These are phyloP conservation scores for Riparia riparia DNA, from an alignment of 2,113 vertebrate genomes.

Conservation along the genomic window DNA sequence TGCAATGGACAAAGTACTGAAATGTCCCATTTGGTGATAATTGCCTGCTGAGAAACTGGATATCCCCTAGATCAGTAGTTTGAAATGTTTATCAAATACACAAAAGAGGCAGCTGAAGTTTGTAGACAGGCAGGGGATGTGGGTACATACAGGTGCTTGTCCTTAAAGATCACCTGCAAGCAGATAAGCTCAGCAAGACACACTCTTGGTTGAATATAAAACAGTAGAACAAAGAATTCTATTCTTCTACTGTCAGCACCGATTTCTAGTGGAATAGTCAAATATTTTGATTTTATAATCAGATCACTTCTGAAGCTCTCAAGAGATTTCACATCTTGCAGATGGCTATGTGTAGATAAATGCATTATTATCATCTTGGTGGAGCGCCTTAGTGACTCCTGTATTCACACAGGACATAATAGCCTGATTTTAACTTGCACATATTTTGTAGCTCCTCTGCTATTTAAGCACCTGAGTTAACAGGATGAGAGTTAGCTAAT, in stretches of 20 bases:
- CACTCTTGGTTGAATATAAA: background rate
- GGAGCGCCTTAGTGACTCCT: background rate
- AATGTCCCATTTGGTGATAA: background rate
- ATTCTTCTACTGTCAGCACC: background rate
- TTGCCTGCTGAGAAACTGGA: background rate
- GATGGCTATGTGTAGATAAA: background rate
- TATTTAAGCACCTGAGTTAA: background rate
- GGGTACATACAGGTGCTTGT: background rate
- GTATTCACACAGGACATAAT: background rate
- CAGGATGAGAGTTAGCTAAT: background rate
- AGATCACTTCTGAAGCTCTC: background rate
- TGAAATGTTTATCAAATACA: background rate
- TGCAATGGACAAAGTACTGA: background rate
- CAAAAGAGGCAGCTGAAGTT: background rate
- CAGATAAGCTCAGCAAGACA: background rate
- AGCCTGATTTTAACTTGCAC: background rate
- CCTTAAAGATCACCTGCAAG: background rate
- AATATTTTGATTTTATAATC: background rate
- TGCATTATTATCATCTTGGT: background rate
- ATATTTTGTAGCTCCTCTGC: background rate
- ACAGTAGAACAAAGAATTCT: background rate
- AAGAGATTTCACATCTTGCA: background rate
- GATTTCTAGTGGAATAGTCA: background rate
- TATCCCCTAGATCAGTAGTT: background rate
- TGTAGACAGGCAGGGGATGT: background rate